Conservation (phyloP, 35 echinoderm and acorn worm species). For the Ophiothrix spiculata region DNA sequence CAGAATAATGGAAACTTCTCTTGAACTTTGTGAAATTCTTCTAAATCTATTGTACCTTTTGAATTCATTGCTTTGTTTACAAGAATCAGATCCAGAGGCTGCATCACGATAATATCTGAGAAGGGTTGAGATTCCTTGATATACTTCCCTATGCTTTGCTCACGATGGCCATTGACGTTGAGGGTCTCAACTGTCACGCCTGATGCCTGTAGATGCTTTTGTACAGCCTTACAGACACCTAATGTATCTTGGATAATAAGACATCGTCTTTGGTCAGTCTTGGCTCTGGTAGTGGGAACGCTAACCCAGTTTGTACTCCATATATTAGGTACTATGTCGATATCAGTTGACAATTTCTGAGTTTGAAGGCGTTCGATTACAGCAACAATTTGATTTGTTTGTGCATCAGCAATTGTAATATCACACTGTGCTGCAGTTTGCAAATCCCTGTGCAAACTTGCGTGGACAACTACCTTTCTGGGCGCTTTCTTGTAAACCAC, state of each 20-base stretch:
- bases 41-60: not conserved
- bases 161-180: not conserved
- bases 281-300: not conserved
- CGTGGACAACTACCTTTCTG: not conserved
- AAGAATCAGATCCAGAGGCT: not conserved
- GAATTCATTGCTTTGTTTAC: not conserved
- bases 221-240: not conserved
- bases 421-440: not conserved
- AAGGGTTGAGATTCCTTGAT: not conserved
- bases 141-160: not conserved
- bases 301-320: not conserved
- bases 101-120: not conserved
- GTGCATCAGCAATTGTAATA: slow-evolving; percentile 1
- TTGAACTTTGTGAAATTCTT: not conserved
- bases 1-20: not conserved
- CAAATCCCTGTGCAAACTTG: not conserved
- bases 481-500: not conserved
- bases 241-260: not conserved
- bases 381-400: not conserved
- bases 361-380: not conserved
- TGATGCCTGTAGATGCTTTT: not conserved
- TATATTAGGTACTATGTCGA: not conserved
- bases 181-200: not conserved
- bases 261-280: not conserved
- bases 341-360: not conserved